These are phyloP conservation scores for Novumbra hubbsi DNA, from an alignment of 2,797 vertebrate genomes.

Conservation along the genomic window DNA sequence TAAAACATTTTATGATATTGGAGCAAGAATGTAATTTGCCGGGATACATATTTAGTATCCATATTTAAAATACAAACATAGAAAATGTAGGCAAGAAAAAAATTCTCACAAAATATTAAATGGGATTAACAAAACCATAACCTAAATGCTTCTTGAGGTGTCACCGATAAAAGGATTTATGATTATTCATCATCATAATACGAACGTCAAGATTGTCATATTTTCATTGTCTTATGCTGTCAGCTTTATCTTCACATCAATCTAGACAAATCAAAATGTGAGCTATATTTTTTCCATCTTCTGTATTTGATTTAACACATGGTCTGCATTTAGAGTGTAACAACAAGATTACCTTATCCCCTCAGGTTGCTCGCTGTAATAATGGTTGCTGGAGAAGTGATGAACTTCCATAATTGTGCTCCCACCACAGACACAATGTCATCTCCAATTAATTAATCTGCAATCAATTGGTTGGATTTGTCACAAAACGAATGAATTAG, in stretches of 20 bases:
- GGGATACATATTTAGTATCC: conserved; percentile 66
- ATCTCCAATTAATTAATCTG: conserved; percentile 61
- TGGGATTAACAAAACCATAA: conserved; percentile 74
- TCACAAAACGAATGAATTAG: conserved; percentile 45
- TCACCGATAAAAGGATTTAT: conserved; percentile 79
- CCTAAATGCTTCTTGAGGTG: conserved; percentile 76
- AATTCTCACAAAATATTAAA: conserved; percentile 72
- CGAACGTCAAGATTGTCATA: conserved; percentile 70
- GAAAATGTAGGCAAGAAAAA: conserved; percentile 63
- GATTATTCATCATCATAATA: conserved; percentile 77
- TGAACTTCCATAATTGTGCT: conserved; percentile 58
- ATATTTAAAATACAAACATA: conserved; percentile 73
- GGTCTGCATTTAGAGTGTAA: conserved; percentile 64
- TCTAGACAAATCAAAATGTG: conserved; percentile 64
- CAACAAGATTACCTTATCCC: conserved; percentile 64
- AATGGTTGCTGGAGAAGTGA: conserved; percentile 50
- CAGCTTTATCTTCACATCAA: conserved; percentile 73
- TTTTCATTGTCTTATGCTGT: conserved; percentile 67
- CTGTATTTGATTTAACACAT: conserved; percentile 69
- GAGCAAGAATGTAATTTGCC: conserved; percentile 69
- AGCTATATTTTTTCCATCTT: conserved; percentile 51
- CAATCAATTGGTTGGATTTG: conserved; percentile 59
- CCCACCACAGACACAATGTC: conserved; percentile 58
- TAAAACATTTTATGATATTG: conserved; percentile 71
- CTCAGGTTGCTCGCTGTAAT: conserved; percentile 67